phyloP scores from a whole-genome alignment of 2,113 vertebrate species.

The Actenoides lindsayi region DNA sequence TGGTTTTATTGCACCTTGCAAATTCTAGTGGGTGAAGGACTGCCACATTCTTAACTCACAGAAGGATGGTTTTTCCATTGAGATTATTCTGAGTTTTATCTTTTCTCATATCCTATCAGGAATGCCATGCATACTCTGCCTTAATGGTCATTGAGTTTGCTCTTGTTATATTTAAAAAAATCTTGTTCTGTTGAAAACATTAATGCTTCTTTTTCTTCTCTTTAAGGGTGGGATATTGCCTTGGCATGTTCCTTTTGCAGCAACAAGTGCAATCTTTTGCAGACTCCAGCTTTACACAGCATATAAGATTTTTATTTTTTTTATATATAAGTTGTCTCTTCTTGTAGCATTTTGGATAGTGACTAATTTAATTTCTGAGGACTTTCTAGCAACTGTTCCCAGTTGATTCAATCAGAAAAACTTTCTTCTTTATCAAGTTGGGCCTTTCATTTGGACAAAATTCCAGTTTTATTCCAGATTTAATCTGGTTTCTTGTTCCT shows the following conservation, averaged over 20 bases:
- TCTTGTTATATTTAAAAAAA: neutral
- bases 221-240: neutral
- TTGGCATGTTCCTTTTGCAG: neutral
- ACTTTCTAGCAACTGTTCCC: neutral
- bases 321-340: neutral
- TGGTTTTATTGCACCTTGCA: neutral
- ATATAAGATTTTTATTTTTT: neutral
- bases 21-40: neutral
- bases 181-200: neutral
- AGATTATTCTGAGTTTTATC: neutral
- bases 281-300: neutral
- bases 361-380: neutral
- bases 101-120: neutral
- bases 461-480: neutral
- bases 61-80: neutral
- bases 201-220: neutral
- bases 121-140: neutral
- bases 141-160: neutral
- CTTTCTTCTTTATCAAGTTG: neutral
- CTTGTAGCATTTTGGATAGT: neutral
- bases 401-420: neutral
- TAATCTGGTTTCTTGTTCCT: neutral
- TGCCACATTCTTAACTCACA: neutral
- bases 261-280: neutral
- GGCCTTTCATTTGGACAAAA: neutral